Evolutionary conservation across 2,888 invertebrate genomes (phyloP).

Genomic region (Tipula confusa): DNA sequence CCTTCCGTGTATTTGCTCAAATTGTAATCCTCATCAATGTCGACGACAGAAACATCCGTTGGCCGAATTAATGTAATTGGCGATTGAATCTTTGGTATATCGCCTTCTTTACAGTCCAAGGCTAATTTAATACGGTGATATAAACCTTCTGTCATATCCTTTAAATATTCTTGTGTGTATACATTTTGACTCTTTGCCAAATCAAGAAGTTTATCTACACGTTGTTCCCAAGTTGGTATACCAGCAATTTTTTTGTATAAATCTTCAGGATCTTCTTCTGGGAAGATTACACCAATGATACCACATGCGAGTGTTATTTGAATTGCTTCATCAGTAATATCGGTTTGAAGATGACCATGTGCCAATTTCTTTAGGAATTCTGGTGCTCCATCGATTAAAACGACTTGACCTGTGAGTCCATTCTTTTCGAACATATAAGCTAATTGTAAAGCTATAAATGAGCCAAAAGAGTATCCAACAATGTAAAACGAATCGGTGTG

Average conservation of each 20-base stretch:
- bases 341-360: constrained; percentile 38
- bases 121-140: constrained; percentile 51
- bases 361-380: constrained; percentile 56
- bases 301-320: constrained; percentile 43
- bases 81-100: constrained; percentile 53
- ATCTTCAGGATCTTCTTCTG: constrained; percentile 43
- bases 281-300: constrained; percentile 44
- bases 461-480: constrained; percentile 86
- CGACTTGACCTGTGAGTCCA: constrained; percentile 59
- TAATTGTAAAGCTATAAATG: constrained; percentile 71
- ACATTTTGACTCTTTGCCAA: constrained; percentile 47
- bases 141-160: constrained; percentile 47
- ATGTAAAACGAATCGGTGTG: constrained; percentile 63
- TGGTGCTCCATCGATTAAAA: constrained; percentile 79
- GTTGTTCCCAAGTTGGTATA: constrained; percentile 56
- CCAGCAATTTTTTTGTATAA: constrained; percentile 50
- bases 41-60: constrained; percentile 53
- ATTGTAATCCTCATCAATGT: constrained; percentile 40
- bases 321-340: constrained; percentile 42
- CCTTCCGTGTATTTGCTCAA: background rate
- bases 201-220: constrained; percentile 53
- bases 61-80: constrained; percentile 62
- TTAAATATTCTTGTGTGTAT: constrained; percentile 50
- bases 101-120: constrained; percentile 49
- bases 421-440: constrained; percentile 64